phyloP scores from a whole-genome alignment of 2,113 vertebrate species.

The Apaloderma vittatum region DNA sequence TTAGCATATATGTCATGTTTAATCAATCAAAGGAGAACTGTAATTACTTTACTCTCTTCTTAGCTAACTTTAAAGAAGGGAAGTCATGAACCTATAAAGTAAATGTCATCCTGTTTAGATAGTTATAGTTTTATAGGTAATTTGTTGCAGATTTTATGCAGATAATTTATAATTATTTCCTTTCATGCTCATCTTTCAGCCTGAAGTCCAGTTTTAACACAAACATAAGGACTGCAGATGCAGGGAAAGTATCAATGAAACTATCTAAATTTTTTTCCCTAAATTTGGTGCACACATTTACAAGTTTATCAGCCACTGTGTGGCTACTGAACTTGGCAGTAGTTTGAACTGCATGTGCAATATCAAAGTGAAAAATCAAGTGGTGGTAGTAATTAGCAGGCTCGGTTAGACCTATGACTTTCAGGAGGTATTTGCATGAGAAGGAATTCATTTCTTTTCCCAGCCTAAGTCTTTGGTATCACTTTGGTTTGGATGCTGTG shows the following conservation, averaged over 20 bases:
- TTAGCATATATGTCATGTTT: constrained; percentile 93
- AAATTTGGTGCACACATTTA: constrained; percentile 69
- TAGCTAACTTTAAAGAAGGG: constrained; percentile 84
- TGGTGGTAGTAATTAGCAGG: not conserved
- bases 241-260: constrained; percentile 72
- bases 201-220: constrained; percentile 84
- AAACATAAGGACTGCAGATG: constrained; percentile 89
- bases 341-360: not conserved
- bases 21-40: constrained; percentile 85
- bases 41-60: constrained; percentile 85
- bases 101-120: constrained; percentile 87
- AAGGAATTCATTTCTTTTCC: not conserved
- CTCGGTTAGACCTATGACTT: constrained; percentile 11
- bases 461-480: not conserved
- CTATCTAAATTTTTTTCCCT: constrained; percentile 52
- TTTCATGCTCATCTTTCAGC: constrained; percentile 89
- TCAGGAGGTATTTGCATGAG: not conserved
- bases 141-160: constrained; percentile 91
- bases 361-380: constrained; percentile 30
- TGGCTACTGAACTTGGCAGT: constrained; percentile 32
- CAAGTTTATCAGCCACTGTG: constrained; percentile 60
- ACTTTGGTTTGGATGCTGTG: not conserved
- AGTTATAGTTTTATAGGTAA: constrained; percentile 89
- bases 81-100: constrained; percentile 85
- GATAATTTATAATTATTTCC: constrained; percentile 88